Evolutionary conservation across 2,797 vertebrate genomes (phyloP), one percentile per base, ranked within the genome.

Genomic region (Neoniphon sammara): DNA sequence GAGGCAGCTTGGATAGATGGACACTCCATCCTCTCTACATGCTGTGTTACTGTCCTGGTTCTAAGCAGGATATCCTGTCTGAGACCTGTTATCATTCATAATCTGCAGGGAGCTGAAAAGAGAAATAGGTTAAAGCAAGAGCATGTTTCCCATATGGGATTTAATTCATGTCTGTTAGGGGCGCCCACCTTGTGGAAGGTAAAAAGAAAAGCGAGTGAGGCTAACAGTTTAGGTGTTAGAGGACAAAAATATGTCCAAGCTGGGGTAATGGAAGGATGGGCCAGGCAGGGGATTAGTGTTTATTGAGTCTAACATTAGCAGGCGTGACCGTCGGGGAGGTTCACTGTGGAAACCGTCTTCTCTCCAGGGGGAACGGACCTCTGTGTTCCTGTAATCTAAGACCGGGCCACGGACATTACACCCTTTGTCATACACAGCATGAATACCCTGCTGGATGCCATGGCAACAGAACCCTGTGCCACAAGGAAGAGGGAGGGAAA

Each of bases 361-460:
- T 89, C 89, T 89, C 85, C 69, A 50, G 80, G 85, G 92, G 82
- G 76, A 90, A 79, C 64, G 7, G 75, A 81, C 83, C 84, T 87
- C 86, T 85, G 84, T 91, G 87, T 88, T 89, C 78, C 81, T 92
- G 94, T 94, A 94, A 95, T 89, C 82, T 73, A 86, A 94, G 80
- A 86, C 87, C 59, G n/a, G 74, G 82, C 77, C 75, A 54, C 78
- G 50, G 68, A 92, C 93, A 88, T 93, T 88, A 89, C 88, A 83
- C 88, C 86, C 90, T 93, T 94, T 95, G 93, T 94, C 87, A 91
- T 80, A 86, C 82, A 77, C 83, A 73, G 77, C 85, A 85, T 88
- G 90, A 93, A 94, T 93, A 87, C 88, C 84, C 83, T 49, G 59
- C 77, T 72, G 71, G 85, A 73, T 74, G 82, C 92, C 91, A 93